These are phyloP conservation scores for Phalacrocorax aristotelis DNA, from an alignment of 2,113 vertebrate species.

Conservation along the genomic window DNA sequence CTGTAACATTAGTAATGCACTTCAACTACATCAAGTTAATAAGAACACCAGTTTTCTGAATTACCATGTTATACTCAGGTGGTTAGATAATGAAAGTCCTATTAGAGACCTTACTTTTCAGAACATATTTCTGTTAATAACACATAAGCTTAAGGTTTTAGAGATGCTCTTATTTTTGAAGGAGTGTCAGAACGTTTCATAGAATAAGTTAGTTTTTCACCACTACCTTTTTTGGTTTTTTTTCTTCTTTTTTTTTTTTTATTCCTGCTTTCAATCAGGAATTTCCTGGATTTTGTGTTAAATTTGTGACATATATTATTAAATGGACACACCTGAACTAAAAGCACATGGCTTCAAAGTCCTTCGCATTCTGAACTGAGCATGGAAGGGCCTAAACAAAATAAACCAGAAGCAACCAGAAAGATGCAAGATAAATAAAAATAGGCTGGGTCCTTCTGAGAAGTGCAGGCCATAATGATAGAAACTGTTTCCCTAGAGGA, in stretches of 20 bases:
- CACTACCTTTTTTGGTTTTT: too few species aligned
- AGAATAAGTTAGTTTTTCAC: neutral
- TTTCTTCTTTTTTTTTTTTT: neutral
- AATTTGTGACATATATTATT: accelerated
- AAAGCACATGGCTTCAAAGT: neutral
- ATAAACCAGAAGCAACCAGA: neutral
- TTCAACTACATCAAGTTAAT: neutral
- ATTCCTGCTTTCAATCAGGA: neutral
- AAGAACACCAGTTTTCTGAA: neutral
- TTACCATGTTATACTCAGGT: accelerated
- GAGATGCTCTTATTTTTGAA: neutral
- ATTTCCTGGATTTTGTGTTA: neutral
- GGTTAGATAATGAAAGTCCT: neutral
- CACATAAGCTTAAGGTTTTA: neutral
- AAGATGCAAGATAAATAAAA: neutral
- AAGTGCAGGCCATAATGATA: neutral
- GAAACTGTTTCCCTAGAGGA: neutral
- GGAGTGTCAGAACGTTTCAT: neutral
- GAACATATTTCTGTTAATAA: neutral
- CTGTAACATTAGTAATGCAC: neutral
- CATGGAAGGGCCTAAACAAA: neutral
- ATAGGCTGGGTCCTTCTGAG: accelerated
- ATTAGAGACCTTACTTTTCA: neutral
- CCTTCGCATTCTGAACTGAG: neutral
- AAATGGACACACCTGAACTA: neutral